Percentiles rank a stretch among this genome's conserved stretches.
phyloP scores from a whole-genome alignment of 2,888 invertebrate genomes.

The Latheticus oryzae region DNA sequence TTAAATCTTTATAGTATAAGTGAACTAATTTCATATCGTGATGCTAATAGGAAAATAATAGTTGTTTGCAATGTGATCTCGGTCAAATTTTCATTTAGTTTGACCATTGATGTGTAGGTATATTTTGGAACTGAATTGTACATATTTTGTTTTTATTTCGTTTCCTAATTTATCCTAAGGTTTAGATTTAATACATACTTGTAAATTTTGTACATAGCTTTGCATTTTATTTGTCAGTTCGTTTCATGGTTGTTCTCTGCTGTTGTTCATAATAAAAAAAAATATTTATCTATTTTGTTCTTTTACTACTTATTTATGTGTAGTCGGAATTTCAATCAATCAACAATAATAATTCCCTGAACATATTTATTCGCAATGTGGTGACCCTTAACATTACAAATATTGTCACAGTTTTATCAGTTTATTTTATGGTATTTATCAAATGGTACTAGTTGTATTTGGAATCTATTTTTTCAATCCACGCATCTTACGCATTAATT shows the following conservation, averaged over 20 bases:
- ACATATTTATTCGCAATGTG: too few relatives aligned
- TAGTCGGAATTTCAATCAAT: too few relatives aligned
- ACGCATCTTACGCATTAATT: too few relatives aligned
- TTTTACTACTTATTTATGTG: not conserved
- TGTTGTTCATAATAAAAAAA: slow-evolving; percentile 59
- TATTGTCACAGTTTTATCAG: too few relatives aligned
- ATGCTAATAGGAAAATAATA: slow-evolving; percentile 52
- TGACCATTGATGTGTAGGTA: slow-evolving; percentile 49
- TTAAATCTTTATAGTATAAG: slow-evolving; percentile 32
- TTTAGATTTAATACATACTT: slow-evolving; percentile 49
- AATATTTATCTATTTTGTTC: slow-evolving; percentile 41
- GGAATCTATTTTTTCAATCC: too few relatives aligned
- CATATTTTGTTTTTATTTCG: slow-evolving; percentile 55
- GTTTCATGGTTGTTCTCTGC: slow-evolving; percentile 60
- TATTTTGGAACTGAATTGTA: slow-evolving; percentile 60
- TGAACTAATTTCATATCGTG: slow-evolving; percentile 49
- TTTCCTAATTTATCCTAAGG: slow-evolving; percentile 58
- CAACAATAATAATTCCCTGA: not conserved
- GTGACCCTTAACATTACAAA: too few relatives aligned
- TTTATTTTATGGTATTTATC: too few relatives aligned
- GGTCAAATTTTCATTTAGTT: slow-evolving; percentile 51
- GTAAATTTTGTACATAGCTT: slow-evolving; percentile 64
- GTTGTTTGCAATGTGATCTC: slow-evolving; percentile 61
- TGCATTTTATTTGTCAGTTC: slow-evolving; percentile 58
- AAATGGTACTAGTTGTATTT: too few relatives aligned